Percentiles rank a stretch among this genome's conserved stretches.
Evolutionary conservation across 2,797 vertebrate genomes (phyloP).

Genomic region (Gouania willdenowi): DNA sequence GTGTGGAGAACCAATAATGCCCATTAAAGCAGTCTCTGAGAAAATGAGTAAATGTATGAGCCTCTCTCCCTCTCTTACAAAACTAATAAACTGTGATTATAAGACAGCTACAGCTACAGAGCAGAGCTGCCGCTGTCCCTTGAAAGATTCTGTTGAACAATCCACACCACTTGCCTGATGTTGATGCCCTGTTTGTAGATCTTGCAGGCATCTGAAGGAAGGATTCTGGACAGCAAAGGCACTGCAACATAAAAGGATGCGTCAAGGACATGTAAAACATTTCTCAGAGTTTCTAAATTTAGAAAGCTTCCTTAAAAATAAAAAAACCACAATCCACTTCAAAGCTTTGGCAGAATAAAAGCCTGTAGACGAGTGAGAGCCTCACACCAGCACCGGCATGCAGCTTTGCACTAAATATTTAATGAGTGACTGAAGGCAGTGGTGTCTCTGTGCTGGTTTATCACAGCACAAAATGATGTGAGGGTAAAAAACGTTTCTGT

Average conservation of each 20-base stretch:
- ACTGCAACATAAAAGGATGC: constrained; percentile 74
- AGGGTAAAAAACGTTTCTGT: background rate
- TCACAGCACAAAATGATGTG: constrained; percentile 9
- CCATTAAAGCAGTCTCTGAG: no score
- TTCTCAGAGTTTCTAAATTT: constrained; percentile 18
- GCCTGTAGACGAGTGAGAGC: constrained; percentile 1
- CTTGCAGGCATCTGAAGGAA: constrained; percentile 98
- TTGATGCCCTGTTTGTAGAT: constrained; percentile 99
- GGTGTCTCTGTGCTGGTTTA: background rate
- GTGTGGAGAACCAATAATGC: no score
- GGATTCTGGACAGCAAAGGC: constrained; percentile 98
- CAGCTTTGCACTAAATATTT: constrained; percentile 33
- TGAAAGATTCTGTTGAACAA: background rate
- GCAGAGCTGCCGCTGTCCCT: no score
- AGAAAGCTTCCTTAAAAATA: constrained; percentile 32
- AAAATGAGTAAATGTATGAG: no score
- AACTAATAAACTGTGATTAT: no score
- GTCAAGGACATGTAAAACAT: constrained; percentile 21
- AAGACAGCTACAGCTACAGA: no score
- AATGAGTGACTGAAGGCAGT: constrained; percentile 8
- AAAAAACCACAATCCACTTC: constrained; percentile 7
- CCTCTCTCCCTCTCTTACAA: no score
- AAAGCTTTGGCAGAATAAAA: constrained; percentile 16
- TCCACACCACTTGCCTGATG: constrained; percentile 84
- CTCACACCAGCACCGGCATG: constrained; percentile 1